Evolutionary conservation across 1,140 invertebrate genomes (phyloP).

Genomic region (Pseudomyrmex dendroicus): DNA sequence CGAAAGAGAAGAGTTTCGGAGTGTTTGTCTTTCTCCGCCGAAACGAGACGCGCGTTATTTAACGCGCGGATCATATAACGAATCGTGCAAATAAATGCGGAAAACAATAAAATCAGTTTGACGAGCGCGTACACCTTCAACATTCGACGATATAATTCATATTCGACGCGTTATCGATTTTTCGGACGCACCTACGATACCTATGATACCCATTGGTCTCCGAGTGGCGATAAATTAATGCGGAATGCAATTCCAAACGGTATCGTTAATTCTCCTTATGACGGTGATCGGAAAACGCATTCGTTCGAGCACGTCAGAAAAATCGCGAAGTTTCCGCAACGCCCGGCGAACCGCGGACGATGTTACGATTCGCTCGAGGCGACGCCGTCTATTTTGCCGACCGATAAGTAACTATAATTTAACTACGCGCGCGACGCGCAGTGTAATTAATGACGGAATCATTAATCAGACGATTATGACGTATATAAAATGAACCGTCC

Average conservation of each 20-base stretch:
- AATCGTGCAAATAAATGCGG: neutral
- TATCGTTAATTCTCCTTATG: constrained; percentile 66
- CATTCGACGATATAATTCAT: neutral
- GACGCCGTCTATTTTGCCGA: constrained; percentile 43
- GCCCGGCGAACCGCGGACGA: constrained; percentile 29
- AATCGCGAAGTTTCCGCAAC: constrained; percentile 58
- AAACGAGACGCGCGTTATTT: neutral
- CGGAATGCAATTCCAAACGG: constrained; percentile 52
- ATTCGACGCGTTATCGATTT: constrained; percentile 31
- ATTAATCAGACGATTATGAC: constrained; percentile 56
- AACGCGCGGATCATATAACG: neutral
- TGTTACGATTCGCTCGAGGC: constrained; percentile 31
- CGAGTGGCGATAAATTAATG: constrained; percentile 64
- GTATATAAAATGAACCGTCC: constrained; percentile 20
- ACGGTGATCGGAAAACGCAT: constrained; percentile 59
- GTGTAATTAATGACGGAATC: constrained; percentile 36
- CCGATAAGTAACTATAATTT: constrained; percentile 46
- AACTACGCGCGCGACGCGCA: constrained; percentile 41
- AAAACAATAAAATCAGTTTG: neutral
- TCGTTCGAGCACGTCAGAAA: constrained; percentile 63
- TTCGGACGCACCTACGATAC: neutral
- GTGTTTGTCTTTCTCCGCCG: neutral
- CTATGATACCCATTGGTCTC: neutral
- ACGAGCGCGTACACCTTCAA: neutral
- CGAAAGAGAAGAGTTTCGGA: constrained; percentile 14